A percentile compares a stretch with the other conserved stretches of the same genome.
Conservation (phyloP, 1,140 invertebrate genomes). For the Polyergus mexicanus region DNA sequence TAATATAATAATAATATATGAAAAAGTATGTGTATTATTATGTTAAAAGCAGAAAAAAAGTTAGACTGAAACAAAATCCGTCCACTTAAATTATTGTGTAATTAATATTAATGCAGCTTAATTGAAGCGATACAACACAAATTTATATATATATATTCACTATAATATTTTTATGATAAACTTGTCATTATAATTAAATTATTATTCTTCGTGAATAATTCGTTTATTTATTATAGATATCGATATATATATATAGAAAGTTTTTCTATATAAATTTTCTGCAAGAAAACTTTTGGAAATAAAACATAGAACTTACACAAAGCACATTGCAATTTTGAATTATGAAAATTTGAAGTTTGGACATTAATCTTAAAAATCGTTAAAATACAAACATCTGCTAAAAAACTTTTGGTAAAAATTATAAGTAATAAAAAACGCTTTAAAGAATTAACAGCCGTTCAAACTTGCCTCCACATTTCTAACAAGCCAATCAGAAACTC, state of each 20-base stretch:
- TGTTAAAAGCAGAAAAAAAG: not conserved
- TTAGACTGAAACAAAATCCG: not conserved
- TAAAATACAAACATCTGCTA: not conserved
- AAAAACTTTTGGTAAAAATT: not conserved
- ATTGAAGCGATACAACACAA: conserved; percentile 1
- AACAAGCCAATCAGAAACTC: not conserved
- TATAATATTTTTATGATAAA: conserved; percentile 24
- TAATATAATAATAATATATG: not conserved
- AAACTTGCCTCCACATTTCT: conserved; percentile 9
- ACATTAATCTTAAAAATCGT: not conserved
- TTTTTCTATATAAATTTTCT: conserved; percentile 37
- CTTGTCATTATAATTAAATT: not conserved
- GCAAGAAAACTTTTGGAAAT: conserved; percentile 32
- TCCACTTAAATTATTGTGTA: conserved; percentile 10
- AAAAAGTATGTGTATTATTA: not conserved
- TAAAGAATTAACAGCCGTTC: not conserved
- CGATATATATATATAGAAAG: not conserved
- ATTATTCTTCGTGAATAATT: not conserved
- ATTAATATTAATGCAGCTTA: conserved; percentile 26
- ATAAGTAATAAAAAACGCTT: not conserved
- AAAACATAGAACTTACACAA: conserved; percentile 40
- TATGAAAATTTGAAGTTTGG: not conserved
- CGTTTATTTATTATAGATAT: not conserved
- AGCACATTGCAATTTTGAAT: not conserved
- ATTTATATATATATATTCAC: conserved; percentile 9